Evolutionary conservation across 30 jellyfish, hydroid and myxozoan species (phyloP), one percentile per base, ranked within the genome.

Genomic region (Aurelia sp.): DNA sequence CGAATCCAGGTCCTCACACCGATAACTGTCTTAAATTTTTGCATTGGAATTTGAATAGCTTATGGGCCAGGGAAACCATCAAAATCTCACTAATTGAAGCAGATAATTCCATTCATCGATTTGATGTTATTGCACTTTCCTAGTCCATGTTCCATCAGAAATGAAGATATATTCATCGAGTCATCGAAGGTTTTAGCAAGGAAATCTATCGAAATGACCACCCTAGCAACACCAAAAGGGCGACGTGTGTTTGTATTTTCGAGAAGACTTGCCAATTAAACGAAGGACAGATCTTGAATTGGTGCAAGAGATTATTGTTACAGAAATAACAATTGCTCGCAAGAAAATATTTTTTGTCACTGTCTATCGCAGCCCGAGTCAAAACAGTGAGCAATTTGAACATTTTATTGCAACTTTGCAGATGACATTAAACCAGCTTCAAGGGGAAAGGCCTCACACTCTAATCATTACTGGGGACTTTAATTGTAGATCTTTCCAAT

Each of bases 241-340:
- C 33, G 2, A 2, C 33, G 33, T 27, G 2, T 27, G 33, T 27
- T 27, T 27, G 33, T 27, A 27, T 27, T 33, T 50, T 73, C 85
- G 13, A 80, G 33, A 27, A 27, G 33, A 2, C 33, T 27, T 27
- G 33, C 33, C 33, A 27, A 27, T 27, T 27, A 27, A 38, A 80
- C 91, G 91, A 19, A 63, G 91, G 41, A 80, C 78, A 41, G 91
- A 80, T 48, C 91, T 80, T 50, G 91, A 76, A 80, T 65, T 80
- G 51, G 59, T 80, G 48, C 91, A 80, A 24, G 82, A 80, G 66
- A 41, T 51, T 62, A 47, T 80, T 66, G 63, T 63, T 67, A 17
- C 91, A 15, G 84, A 80, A 80, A 80, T 30, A 16, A 80, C 84
- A 41, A 63, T 80, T 33, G 91, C 82, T 27, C 33, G 33, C 33